Percentiles rank a stretch among this genome's conserved stretches.
phyloP scores from a whole-genome alignment of 2,113 vertebrate species.

The Egretta garzetta region DNA sequence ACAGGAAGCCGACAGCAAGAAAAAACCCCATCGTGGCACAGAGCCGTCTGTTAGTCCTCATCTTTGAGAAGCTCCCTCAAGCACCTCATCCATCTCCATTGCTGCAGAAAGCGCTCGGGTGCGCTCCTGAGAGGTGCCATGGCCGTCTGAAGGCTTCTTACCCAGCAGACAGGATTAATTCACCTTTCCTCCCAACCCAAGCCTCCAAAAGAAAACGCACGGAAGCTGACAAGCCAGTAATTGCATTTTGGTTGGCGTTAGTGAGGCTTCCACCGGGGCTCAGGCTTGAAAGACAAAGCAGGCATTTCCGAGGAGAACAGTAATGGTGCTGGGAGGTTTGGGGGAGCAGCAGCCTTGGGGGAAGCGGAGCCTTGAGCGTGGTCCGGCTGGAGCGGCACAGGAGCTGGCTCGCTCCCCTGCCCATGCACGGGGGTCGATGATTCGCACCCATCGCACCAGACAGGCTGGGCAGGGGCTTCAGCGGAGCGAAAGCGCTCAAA shows the following conservation, averaged over 20 bases:
- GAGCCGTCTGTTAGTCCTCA: neutral
- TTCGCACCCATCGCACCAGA: neutral
- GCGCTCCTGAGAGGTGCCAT: neutral
- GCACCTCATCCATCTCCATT: neutral
- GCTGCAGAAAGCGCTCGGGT: accelerated
- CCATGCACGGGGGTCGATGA: neutral
- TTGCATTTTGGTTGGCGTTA: neutral
- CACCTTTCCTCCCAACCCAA: neutral
- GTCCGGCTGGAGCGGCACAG: accelerated
- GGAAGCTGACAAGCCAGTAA: neutral
- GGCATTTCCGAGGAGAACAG: neutral
- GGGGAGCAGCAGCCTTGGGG: neutral
- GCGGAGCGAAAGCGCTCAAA: neutral
- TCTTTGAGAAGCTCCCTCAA: neutral
- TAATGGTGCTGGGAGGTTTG: neutral
- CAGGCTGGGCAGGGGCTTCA: neutral
- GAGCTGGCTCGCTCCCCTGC: neutral
- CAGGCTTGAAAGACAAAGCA: neutral
- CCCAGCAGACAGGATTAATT: neutral
- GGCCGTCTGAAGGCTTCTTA: neutral
- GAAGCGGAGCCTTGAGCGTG: accelerated
- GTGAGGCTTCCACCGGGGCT: neutral
- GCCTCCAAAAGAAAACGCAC: accelerated
- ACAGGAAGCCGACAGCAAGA: slow-evolving; percentile 69
- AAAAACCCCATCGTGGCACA: neutral